Percentiles rank a stretch among this genome's conserved stretches.
Conservation (phyloP, 2,797 vertebrate species). For the Girardinus metallicus region DNA sequence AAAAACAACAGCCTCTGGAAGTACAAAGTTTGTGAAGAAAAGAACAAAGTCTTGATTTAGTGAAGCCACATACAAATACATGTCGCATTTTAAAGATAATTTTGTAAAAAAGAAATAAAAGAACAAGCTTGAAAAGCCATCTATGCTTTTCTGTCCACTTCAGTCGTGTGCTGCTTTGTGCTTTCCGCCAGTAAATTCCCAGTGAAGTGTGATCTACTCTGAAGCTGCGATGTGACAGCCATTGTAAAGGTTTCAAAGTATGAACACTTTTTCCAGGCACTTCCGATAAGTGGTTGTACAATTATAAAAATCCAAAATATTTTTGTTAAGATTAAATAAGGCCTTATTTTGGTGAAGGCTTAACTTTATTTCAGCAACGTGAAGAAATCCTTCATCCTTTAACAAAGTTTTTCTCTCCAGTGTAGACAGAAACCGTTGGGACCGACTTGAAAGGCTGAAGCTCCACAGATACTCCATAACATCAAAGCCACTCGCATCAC, state of each 20-base stretch:
- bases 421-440: constrained; percentile 60
- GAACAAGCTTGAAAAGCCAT: neutral
- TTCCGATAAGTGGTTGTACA: neutral
- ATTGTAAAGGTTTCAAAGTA: neutral
- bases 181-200: neutral
- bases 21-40: neutral
- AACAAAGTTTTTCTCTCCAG: constrained; percentile 45
- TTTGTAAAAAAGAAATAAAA: neutral
- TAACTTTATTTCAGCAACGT: constrained; percentile 38
- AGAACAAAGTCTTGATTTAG: neutral
- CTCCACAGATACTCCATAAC: constrained; percentile 60
- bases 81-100: neutral
- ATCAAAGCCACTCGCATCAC: constrained; percentile 72
- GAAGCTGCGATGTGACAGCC: neutral
- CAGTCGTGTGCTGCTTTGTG: neutral
- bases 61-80: neutral
- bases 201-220: neutral
- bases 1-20: neutral
- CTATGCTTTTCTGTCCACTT: neutral
- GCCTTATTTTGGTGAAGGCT: constrained; percentile 3
- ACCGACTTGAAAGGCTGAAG: constrained; percentile 68
- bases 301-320: neutral
- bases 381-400: constrained; percentile 52
- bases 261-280: neutral
- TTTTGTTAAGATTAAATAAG: constrained; percentile 16